Base-by-base conservation (phyloP, 2,113 vertebrate species). In the Bambusicola thoracicus region DNA sequence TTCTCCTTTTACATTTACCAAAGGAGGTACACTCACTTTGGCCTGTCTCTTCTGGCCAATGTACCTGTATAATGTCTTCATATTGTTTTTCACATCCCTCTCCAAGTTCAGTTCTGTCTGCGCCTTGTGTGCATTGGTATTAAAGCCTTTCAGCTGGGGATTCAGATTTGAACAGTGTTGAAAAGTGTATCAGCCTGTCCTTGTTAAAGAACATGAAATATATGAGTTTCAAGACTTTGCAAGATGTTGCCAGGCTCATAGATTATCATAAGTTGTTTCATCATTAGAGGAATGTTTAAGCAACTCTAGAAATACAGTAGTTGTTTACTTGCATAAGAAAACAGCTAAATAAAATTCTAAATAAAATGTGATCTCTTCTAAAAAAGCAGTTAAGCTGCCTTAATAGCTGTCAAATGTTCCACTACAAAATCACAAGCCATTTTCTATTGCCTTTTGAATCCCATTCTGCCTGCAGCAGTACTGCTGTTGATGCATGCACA, bases 401-500 rank as follows among this genome's bases (percentile, higher is more conserved):
- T 82, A 92, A 87, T 65, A 78, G 66, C 68, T 95, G 69, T 85
- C 89, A 96, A 95, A 95, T 95, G 74, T 81, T 73, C 74, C 25
- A 76, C 30, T 75, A 77, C 21, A 81, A 62, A 91, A 94, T 77
- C 49, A 79, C 4, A 20, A 92, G 22, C 81, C 10, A 4, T 79
- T 78, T 75, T 40, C 61, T 91, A 24, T 24, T 67, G 66, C 38
- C 19, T 93, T 89, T 85, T 80, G 92, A 96, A 95, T 62, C 29
- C 32, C 38, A 21, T 75, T 94, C 53, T 72, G 53, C 81, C 67
- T 92, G 63, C 56, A 91, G 86, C 66, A 81, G 59, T 88, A 44
- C 19, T 69, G 20, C 32, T 49, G 81, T 77, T 73, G 49, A 46
- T 66, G 51, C 61, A 59, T 58, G 55, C 24, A 32, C 15, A 81